A percentile compares a stretch with the other conserved stretches of the same genome.
These are phyloP conservation scores for Maniola jurtina DNA, from an alignment of 1,140 invertebrate species.

Conservation along the genomic window DNA sequence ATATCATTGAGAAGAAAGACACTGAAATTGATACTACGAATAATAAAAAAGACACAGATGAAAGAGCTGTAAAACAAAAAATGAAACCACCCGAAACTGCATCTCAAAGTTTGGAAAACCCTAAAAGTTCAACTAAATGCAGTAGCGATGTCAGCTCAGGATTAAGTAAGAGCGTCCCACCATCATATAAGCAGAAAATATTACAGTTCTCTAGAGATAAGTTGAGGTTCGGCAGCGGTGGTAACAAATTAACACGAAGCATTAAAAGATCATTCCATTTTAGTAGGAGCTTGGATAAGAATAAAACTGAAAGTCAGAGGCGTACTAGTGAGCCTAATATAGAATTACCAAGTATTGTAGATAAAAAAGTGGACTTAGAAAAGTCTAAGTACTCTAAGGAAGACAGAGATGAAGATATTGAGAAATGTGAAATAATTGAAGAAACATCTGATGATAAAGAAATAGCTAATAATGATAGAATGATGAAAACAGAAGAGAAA, in stretches of 20 bases:
- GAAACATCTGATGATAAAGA: conserved; percentile 63
- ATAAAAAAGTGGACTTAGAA: conserved; percentile 34
- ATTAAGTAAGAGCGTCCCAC: conserved; percentile 75
- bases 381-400: conserved; percentile 61
- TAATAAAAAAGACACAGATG: conserved; percentile 43
- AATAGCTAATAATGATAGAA: conserved; percentile 63
- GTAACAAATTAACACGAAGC: conserved; percentile 72
- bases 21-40: conserved; percentile 42
- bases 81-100: conserved; percentile 60
- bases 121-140: conserved; percentile 70
- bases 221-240: conserved; percentile 70
- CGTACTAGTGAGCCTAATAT: conserved; percentile 71
- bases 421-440: conserved; percentile 69
- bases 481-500: conserved; percentile 56
- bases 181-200: conserved; percentile 76
- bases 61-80: conserved; percentile 59
- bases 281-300: conserved; percentile 71
- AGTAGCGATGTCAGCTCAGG: conserved; percentile 68
- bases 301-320: conserved; percentile 61
- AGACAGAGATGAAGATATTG: conserved; percentile 67
- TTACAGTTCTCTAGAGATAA: conserved; percentile 75
- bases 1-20: conserved; percentile 45
- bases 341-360: conserved; percentile 52
- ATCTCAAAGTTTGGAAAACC: conserved; percentile 70
- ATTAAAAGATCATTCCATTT: conserved; percentile 75